Conservation (phyloP, 2,888 invertebrate species). For the Tiliacea aurago region DNA sequence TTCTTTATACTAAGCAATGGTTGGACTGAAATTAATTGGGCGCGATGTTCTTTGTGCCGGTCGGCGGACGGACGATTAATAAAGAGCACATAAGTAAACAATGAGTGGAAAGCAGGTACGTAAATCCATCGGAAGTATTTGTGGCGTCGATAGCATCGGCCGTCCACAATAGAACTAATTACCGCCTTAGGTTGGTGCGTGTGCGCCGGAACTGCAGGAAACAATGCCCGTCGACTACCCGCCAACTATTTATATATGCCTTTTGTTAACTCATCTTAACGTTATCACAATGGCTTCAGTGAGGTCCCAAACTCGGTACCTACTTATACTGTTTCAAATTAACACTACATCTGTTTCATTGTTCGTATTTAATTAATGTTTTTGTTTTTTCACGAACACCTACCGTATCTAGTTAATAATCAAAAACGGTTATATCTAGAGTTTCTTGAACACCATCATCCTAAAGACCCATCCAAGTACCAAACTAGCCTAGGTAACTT, state of each 20-base stretch:
- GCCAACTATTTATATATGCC: slow-evolving; percentile 70
- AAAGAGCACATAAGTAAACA: slow-evolving; percentile 75
- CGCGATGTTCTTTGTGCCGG: slow-evolving; percentile 43
- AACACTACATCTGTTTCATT: slow-evolving; percentile 46
- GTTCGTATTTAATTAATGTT: slow-evolving; percentile 38
- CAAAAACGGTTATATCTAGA: background rate
- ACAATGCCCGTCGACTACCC: slow-evolving; percentile 78
- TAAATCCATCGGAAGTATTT: slow-evolving; percentile 88
- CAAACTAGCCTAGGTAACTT: background rate
- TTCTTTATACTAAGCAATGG: slow-evolving; percentile 23
- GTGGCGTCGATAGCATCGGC: slow-evolving; percentile 84
- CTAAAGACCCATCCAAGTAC: background rate
- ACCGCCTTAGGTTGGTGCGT: slow-evolving; percentile 76
- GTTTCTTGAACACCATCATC: background rate
- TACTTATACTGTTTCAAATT: slow-evolving; percentile 43
- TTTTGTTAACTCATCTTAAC: slow-evolving; percentile 79
- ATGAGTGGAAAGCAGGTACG: slow-evolving; percentile 87
- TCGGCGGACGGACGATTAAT: slow-evolving; percentile 63
- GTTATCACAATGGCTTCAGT: slow-evolving; percentile 71
- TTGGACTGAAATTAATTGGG: slow-evolving; percentile 49
- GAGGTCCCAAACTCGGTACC: slow-evolving; percentile 33
- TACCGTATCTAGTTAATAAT: background rate
- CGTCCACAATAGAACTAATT: slow-evolving; percentile 89
- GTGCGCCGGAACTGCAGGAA: slow-evolving; percentile 79
- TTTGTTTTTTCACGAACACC: slow-evolving; percentile 6